Evolutionary conservation across 1,140 invertebrate genomes (phyloP).

Genomic region (Apis florea): DNA sequence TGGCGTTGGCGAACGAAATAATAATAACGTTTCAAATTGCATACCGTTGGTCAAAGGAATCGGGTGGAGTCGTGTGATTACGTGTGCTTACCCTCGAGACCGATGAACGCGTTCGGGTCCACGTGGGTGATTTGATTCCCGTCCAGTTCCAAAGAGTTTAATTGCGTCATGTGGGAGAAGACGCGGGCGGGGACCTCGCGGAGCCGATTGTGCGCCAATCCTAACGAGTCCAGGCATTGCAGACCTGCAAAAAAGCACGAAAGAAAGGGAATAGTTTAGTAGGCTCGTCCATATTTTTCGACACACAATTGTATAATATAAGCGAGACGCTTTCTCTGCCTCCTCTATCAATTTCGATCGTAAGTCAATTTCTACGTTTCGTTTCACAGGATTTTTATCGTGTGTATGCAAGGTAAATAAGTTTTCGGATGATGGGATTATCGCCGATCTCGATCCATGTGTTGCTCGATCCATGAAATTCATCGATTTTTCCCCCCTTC

Average conservation of each 20-base stretch:
- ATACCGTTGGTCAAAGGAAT: background rate
- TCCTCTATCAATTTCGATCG: no score
- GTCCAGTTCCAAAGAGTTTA: conserved; percentile 93
- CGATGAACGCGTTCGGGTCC: conserved; percentile 90
- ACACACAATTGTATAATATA: no score
- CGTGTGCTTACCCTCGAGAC: conserved; percentile 90
- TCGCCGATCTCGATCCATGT: no score
- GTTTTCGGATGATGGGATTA: no score
- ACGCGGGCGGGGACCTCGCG: conserved; percentile 88
- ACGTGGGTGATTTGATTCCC: conserved; percentile 90
- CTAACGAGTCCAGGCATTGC: conserved; percentile 89
- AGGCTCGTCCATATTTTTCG: background rate
- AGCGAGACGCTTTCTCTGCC: no score
- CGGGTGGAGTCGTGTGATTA: conserved; percentile 9
- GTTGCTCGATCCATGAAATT: no score
- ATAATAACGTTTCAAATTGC: background rate
- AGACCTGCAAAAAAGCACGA: conserved; percentile 82
- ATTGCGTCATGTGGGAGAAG: conserved; percentile 88
- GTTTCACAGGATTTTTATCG: no score
- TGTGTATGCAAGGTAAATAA: no score
- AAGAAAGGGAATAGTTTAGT: background rate
- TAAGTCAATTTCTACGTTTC: no score
- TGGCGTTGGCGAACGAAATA: background rate
- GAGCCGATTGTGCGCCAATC: conserved; percentile 91
- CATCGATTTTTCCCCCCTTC: no score